Conservation (phyloP, 2,888 invertebrate species). For the Periphyllus acericola region DNA sequence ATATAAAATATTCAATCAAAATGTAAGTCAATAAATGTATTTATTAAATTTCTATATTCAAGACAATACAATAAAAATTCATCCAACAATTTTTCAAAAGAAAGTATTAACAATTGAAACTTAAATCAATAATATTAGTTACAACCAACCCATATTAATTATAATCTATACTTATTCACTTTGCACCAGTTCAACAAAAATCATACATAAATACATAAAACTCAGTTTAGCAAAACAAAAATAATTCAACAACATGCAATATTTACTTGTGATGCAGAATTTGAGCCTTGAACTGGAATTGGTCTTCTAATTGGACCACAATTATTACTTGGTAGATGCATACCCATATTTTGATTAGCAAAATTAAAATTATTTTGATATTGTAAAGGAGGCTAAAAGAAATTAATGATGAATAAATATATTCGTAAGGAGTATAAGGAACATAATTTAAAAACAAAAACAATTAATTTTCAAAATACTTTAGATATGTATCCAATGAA, state of each 20-base stretch:
- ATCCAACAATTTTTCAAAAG: too few species aligned
- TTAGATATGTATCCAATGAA: not conserved
- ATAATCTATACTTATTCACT: not conserved
- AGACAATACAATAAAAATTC: too few species aligned
- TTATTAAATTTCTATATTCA: too few species aligned
- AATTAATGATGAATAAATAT: not conserved
- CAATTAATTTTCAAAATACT: not conserved
- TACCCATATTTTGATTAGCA: constrained; percentile 32
- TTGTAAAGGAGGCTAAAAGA: constrained; percentile 23
- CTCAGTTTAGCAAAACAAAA: not conserved
- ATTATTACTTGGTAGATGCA: constrained; percentile 31
- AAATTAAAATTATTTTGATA: constrained; percentile 56
- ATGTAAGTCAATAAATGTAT: too few species aligned
- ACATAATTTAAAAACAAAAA: not conserved
- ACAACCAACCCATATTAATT: too few species aligned
- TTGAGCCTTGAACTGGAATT: constrained; percentile 6
- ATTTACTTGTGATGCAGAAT: constrained; percentile 30
- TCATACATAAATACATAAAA: not conserved
- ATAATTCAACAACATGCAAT: constrained; percentile 16
- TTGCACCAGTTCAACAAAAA: not conserved
- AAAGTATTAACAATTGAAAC: too few species aligned
- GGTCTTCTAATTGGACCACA: constrained; percentile 37
- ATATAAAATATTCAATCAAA: too few species aligned
- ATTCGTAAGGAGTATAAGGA: not conserved
- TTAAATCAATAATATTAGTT: too few species aligned